Evolutionary conservation across 2,113 vertebrate genomes (phyloP).

Genomic region (Macaca nemestrina): DNA sequence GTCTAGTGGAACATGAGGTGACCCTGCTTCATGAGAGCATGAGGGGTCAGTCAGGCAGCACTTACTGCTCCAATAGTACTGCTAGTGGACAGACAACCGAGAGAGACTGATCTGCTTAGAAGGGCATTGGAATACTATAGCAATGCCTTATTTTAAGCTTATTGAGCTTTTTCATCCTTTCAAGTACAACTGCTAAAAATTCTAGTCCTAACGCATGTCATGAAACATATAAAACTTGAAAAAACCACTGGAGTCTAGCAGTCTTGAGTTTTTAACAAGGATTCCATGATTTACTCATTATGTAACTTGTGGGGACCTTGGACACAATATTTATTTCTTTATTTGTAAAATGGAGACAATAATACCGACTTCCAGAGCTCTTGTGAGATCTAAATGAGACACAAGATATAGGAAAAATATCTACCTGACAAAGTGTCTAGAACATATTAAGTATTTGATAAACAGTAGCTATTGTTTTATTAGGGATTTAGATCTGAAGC

Average conservation of each 20-base stretch:
- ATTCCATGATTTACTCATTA: not conserved
- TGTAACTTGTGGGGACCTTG: not conserved
- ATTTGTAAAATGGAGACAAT: not conserved
- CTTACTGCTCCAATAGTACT: not conserved
- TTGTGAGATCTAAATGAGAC: not conserved
- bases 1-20: no score
- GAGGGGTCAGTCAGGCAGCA: not conserved
- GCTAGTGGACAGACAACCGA: not conserved
- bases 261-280: not conserved
- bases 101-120: accelerated
- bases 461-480: not conserved
- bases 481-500: not conserved
- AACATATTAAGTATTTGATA: not conserved
- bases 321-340: not conserved
- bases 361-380: not conserved
- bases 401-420: not conserved
- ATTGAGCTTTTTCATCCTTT: not conserved
- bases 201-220: not conserved
- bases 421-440: not conserved
- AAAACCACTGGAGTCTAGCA: not conserved
- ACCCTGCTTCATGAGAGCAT: not conserved
- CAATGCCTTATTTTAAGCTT: not conserved
- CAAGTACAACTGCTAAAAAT: not conserved
- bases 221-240: not conserved
- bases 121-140: not conserved